Percentiles rank a stretch among this genome's conserved stretches.
phyloP scores from a whole-genome alignment of 2,888 invertebrate species.

The Lithophane ornitopus region DNA sequence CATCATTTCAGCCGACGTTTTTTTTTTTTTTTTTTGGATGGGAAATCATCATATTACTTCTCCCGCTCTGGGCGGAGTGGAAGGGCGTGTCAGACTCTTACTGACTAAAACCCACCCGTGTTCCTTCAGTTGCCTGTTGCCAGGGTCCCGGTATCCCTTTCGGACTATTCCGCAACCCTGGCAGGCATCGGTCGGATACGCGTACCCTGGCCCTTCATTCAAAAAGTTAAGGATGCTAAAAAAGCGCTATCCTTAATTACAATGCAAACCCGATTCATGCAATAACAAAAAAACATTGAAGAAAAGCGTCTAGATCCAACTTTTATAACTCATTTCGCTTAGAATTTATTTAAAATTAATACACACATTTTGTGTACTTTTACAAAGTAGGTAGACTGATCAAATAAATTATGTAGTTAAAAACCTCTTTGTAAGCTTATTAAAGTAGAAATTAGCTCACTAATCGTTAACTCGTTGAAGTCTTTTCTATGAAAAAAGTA shows the following conservation, averaged over 20 bases:
- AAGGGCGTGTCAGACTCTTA: too few relatives aligned
- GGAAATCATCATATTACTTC: too few relatives aligned
- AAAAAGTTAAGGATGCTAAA: neutral
- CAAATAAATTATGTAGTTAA: neutral
- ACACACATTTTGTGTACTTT: neutral
- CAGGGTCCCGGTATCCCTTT: too few relatives aligned
- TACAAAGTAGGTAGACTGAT: neutral
- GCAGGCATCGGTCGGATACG: too few relatives aligned
- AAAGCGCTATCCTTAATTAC: neutral
- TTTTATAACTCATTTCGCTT: neutral
- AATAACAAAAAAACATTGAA: neutral
- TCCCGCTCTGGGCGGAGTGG: too few relatives aligned
- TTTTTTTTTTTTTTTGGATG: too few relatives aligned
- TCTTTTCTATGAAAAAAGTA: slow-evolving; percentile 59
- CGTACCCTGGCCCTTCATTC: too few relatives aligned
- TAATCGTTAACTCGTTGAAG: slow-evolving; percentile 58
- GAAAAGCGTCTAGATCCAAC: neutral
- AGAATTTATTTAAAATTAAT: neutral
- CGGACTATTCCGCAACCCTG: too few relatives aligned
- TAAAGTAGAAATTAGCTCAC: neutral
- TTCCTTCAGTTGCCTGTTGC: too few relatives aligned
- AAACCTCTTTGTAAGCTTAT: neutral
- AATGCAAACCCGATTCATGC: neutral
- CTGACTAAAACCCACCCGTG: too few relatives aligned
- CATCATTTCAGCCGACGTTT: too few relatives aligned